phyloP scores from a whole-genome alignment of 1,140 invertebrate species.

The Planococcus citri region DNA sequence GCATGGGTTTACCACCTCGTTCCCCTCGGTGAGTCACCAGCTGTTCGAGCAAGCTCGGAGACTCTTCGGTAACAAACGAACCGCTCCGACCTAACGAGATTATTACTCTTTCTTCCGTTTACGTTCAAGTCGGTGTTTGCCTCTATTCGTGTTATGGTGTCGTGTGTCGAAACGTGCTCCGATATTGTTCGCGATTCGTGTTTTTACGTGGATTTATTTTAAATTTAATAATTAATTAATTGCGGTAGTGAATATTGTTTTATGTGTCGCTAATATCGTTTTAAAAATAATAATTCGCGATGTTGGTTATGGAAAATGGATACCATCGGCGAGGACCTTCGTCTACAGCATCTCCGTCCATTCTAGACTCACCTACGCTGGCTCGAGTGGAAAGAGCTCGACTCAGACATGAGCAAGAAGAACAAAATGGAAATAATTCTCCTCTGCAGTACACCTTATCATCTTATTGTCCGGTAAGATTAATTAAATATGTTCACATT shows the following conservation, averaged over 20 bases:
- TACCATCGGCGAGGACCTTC: constrained; percentile 8
- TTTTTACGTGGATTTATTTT: not conserved
- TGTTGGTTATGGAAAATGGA: constrained; percentile 9
- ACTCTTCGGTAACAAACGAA: not conserved
- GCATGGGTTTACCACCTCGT: not conserved
- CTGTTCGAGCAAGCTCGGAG: not conserved
- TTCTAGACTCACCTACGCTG: constrained; percentile 42
- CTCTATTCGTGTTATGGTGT: too few species aligned
- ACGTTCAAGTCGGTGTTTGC: too few species aligned
- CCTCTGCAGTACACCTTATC: constrained; percentile 24
- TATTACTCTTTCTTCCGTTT: not conserved
- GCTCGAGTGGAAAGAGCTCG: constrained; percentile 42
- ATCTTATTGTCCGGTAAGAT: constrained; percentile 25
- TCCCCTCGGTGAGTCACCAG: not conserved
- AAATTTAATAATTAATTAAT: too few species aligned
- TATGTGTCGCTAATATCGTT: not conserved
- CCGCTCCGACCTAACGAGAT: not conserved
- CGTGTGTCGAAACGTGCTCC: too few species aligned
- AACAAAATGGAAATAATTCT: constrained; percentile 23
- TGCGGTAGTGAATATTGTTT: too few species aligned
- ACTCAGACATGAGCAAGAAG: constrained; percentile 35
- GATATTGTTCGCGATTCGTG: not conserved
- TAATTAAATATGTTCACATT: too few species aligned
- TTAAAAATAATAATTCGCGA: not conserved
- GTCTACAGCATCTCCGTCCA: constrained; percentile 33